Percentiles rank a stretch among this genome's conserved stretches.
Conservation (phyloP, 2,797 vertebrate species). For the Caiman crocodilus region DNA sequence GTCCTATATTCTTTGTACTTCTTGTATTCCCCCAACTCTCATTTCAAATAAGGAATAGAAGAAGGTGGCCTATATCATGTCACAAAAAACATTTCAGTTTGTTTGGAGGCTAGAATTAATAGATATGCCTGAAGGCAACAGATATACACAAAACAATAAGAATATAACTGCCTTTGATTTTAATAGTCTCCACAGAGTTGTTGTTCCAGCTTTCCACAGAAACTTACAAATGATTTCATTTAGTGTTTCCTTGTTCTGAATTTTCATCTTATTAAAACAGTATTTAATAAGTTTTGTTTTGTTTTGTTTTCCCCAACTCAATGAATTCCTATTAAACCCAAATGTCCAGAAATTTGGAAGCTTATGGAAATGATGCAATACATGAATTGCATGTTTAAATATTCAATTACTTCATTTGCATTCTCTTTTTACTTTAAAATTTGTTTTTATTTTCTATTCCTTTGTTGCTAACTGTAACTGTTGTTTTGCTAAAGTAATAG, state of each 20-base stretch:
- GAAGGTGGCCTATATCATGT: background rate
- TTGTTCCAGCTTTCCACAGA: background rate
- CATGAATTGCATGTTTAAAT: background rate
- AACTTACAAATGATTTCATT: background rate
- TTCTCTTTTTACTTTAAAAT: background rate
- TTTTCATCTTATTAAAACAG: conserved; percentile 1
- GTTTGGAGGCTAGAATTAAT: background rate
- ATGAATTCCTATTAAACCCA: background rate
- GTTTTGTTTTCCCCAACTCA: too few species aligned
- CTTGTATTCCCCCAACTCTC: background rate
- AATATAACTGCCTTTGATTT: background rate
- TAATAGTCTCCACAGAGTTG: background rate
- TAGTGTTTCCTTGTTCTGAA: background rate
- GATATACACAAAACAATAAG: background rate
- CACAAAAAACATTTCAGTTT: background rate
- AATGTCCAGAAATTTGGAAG: background rate
- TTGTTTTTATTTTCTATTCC: background rate
- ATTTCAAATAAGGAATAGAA: background rate
- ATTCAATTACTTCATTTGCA: background rate
- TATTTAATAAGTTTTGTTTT: background rate
- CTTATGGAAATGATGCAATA: background rate
- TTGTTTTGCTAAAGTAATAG: background rate
- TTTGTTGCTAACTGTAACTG: background rate
- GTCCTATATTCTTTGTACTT: background rate
- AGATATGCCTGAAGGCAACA: background rate